Base-by-base conservation (phyloP, 1,140 invertebrate genomes). In the Potamilus streckersoni region DNA sequence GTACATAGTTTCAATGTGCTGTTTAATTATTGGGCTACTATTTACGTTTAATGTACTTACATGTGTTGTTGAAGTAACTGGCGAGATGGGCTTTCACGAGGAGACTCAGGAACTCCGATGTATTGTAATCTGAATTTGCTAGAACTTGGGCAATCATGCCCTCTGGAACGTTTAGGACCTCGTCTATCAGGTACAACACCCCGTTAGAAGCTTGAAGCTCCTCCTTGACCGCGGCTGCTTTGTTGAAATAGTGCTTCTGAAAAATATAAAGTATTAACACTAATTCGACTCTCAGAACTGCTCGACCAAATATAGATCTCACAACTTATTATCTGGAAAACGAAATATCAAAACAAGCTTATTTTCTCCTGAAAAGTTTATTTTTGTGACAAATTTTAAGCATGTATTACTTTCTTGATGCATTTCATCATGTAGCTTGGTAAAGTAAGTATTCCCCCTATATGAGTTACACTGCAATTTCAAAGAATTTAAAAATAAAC, bases 131-230 rank as follows among this genome's bases (percentile, higher is more conserved):
- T 55, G 72, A 69, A 57, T 79, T 80, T 64, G 74, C 58, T 19
- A 80, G 20, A 12, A 82, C 71, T 4, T 69, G 23, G 73, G 74
- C 72, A 57, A 83, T 79, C 3, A 80, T 82, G 15, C 79, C 80
- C 60, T 83, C 82, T 12, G 82, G 82, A 1, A 79, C 76, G 67
- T 82, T 79, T 20, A 83, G 69, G 2, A 83, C 78, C 20, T 71
- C 73, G 56, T 83, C 79, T 64, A 84, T 73, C 0, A 83, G 60
- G 63, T 79, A 79, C 56, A 81, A 67, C 8, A 81, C 76, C 12
- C 71, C 81, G 58, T 79, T 79, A n/a, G 62, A 64, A 13, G 81
- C 78, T 58, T 81, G 79, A 20, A 77, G 38, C 60, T 83, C 82
- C 12, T 58, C 60, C 31, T 63, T 67, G 15, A 80, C 67, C 27